Percentiles rank a stretch among this genome's conserved stretches.
Evolutionary conservation across 2,113 vertebrate genomes (phyloP).

Genomic region (Pollachius pollachius): DNA sequence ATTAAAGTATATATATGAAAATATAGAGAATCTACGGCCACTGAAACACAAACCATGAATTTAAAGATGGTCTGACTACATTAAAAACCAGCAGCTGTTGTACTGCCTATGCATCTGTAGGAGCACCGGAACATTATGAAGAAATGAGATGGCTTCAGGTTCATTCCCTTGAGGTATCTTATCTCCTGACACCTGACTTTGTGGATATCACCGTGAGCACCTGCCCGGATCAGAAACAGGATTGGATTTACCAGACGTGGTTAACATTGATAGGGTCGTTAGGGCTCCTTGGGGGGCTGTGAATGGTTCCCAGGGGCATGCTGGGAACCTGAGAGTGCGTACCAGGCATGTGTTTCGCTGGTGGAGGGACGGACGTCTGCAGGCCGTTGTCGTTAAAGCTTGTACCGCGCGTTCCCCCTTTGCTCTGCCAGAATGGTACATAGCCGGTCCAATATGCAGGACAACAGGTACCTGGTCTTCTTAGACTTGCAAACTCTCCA

Average conservation of each 20-base stretch:
- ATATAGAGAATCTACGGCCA: too few species aligned
- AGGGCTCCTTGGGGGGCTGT: conserved; percentile 19
- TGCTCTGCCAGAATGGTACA: conserved; percentile 34
- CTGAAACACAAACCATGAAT: conserved; percentile 34
- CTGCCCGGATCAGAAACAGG: conserved; percentile 27
- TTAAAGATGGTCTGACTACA: conserved; percentile 34
- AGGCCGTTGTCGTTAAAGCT: conserved; percentile 27
- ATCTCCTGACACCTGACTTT: conserved; percentile 20
- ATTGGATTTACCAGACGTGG: background rate
- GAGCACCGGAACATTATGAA: conserved; percentile 16
- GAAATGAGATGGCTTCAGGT: too few species aligned
- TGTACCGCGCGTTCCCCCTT: conserved; percentile 30
- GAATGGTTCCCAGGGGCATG: conserved; percentile 34
- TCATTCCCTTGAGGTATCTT: conserved; percentile 18
- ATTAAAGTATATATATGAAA: too few species aligned
- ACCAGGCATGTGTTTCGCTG: conserved; percentile 22
- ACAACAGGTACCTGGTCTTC: conserved; percentile 12
- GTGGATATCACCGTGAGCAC: conserved; percentile 15
- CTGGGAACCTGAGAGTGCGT: conserved; percentile 60
- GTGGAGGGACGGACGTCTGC: conserved; percentile 9
- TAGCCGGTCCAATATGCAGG: conserved; percentile 51
- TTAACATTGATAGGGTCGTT: conserved; percentile 45
- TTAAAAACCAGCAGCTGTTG: conserved; percentile 35
- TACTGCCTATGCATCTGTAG: background rate
- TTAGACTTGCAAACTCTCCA: too few species aligned